Evolutionary conservation across 2,888 invertebrate genomes (phyloP), one percentile per base, ranked within the genome.

Genomic region (Caenorhabditis doughertyi): DNA sequence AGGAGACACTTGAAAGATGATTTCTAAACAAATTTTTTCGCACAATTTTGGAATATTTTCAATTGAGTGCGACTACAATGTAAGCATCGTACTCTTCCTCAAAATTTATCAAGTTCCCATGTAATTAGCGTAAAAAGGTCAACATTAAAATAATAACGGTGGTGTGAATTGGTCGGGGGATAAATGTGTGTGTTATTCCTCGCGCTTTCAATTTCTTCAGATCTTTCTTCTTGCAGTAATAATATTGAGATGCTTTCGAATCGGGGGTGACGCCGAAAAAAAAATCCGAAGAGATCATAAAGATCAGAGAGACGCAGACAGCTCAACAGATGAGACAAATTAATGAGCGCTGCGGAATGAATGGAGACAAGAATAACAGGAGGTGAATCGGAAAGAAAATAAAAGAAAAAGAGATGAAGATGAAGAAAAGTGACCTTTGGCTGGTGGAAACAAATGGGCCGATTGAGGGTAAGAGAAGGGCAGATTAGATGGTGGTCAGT

Each of bases 351-450:
- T 42, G 23, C 25, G 32, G 64, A 23, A 49, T 11, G 44, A 35
- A 53, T 25, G 32, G 58, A 47, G 42, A 27, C 42, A 60, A 71
- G 55, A 79, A 72, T 65, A 71, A 80, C 67, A 70, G n/a, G 16
- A 13, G 9, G 35, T 7, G 35, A 49, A 35, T 25, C 23, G 60
- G 58, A 70, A 53, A 21, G 39, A 60, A 49, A 39, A 25, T 27
- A n/a, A 51, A 53, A 56, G 53, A 49, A 39, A 25, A 53, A 44
- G 51, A 51, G 67, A 68, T 58, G 44, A 64, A 51, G 39, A 64
- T 35, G 70, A 71, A 65, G 53, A 70, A 68, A 62, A 73, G 68
- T 80, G 80, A 80, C 80, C 80, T 80, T 80, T 73, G 62, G 23
- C 11, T 7, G 35, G 49, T 42, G 29, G 77, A 62, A 60, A 62